phyloP scores from a whole-genome alignment of 2,888 invertebrate species.

The Calliopum simillimum region DNA sequence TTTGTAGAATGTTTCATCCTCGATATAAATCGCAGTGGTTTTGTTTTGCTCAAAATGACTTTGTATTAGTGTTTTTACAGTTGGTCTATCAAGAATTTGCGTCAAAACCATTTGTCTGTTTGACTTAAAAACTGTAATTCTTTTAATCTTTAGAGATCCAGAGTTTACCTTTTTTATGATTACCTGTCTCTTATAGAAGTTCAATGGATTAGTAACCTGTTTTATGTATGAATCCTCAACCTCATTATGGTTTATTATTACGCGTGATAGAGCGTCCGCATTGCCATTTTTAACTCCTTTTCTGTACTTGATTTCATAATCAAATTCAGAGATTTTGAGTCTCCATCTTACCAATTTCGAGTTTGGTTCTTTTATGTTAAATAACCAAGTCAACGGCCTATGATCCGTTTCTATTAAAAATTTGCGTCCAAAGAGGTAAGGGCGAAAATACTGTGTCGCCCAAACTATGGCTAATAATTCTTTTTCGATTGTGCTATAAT shows the following conservation, averaged over 20 bases:
- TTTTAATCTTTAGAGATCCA: too few relatives aligned
- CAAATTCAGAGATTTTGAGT: slow-evolving; percentile 20
- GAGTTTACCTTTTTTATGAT: too few relatives aligned
- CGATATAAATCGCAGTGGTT: too few relatives aligned
- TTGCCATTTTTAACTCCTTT: slow-evolving; percentile 19
- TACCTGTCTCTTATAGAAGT: too few relatives aligned
- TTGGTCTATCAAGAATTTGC: slow-evolving; percentile 1
- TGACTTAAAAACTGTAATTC: slow-evolving; percentile 12
- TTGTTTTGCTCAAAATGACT: slow-evolving; percentile 6
- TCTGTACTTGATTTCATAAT: slow-evolving; percentile 20
- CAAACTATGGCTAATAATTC: slow-evolving; percentile 52
- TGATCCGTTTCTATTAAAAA: slow-evolving; percentile 58
- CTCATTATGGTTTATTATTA: too few relatives aligned
- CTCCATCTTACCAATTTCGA: slow-evolving; percentile 17
- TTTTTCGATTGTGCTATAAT: slow-evolving; percentile 53
- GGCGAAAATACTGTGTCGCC: slow-evolving; percentile 51
- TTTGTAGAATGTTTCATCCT: background rate
- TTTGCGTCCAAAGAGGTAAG: slow-evolving; percentile 53
- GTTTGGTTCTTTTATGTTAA: slow-evolving; percentile 7
- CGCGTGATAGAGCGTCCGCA: too few relatives aligned
- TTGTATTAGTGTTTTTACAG: slow-evolving; percentile 4
- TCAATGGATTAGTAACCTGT: too few relatives aligned
- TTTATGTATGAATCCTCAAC: too few relatives aligned
- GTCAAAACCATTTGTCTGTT: background rate
- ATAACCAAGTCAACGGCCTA: slow-evolving; percentile 53